phyloP scores from a whole-genome alignment of 2,113 vertebrate species.

The Cyrtonyx montezumae region DNA sequence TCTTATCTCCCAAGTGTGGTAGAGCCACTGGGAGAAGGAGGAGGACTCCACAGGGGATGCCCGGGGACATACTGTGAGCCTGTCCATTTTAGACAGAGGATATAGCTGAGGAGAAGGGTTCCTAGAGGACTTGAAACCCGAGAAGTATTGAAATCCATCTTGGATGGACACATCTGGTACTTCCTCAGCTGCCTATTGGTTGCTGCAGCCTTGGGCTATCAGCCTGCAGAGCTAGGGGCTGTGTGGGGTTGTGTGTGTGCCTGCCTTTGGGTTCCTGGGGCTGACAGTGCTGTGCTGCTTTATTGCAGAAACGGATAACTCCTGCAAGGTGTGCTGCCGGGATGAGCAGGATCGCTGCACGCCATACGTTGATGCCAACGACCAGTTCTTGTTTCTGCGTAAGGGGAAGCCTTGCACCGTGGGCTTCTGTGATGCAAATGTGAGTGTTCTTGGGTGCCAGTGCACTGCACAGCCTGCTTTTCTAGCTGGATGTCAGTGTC shows the following conservation, averaged over 20 bases:
- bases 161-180: background rate
- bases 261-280: background rate
- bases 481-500: background rate
- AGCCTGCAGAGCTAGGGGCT: background rate
- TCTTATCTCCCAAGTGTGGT: background rate
- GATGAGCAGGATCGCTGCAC: conserved; percentile 78
- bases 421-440: conserved; percentile 91
- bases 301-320: conserved; percentile 88
- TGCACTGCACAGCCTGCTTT: background rate
- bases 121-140: background rate
- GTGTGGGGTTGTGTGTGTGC: rapidly evolving
- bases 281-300: background rate
- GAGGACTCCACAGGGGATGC: background rate
- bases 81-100: background rate
- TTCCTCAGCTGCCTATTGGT: background rate
- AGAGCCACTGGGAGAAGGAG: background rate
- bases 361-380: conserved; percentile 69
- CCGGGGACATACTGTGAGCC: background rate
- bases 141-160: background rate
- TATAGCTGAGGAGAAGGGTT: background rate
- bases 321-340: conserved; percentile 96
- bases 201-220: background rate
- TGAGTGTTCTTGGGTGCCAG: conserved; percentile 70
- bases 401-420: conserved; percentile 97
- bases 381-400: conserved; percentile 85